Base-by-base conservation (phyloP, 2,797 vertebrate genomes). In the Esox lucius region DNA sequence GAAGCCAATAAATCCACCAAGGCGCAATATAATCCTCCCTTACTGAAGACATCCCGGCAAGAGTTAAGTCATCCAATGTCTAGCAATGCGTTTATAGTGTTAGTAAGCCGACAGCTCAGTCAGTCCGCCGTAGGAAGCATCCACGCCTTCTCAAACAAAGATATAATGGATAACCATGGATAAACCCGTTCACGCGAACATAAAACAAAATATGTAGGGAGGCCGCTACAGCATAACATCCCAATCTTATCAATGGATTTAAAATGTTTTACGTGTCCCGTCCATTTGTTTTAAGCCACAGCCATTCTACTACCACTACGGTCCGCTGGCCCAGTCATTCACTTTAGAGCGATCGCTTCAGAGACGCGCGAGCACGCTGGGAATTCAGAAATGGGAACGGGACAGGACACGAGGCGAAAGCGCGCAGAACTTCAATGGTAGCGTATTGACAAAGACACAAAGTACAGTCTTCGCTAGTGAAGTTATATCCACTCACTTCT, bases 1-100 rank as follows among this genome's bases (percentile, higher is more conserved):
- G 96, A 65, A 98, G 94, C 96, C 96, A 97, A 77, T 94, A 94
- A 75, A 94, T 96, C 96, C 96, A 97, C 96, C 96, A 97, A 28
- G 96, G 96, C 77, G 95, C 93, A 72, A 95, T 90, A 82, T 96
- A 96, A 77, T 95, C 94, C 86, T 94, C 92, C 53, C 93, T 90
- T 75, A 91, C 88, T 28, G 91, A 88, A 87, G 93, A 93, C 94
- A 95, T 95, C 84, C 78, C 88, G 84, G 83, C 74, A 78, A 84
- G 48, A 39, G 71, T 62, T 28, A 31, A 39, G 12, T 68, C 13
- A 24, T 12, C 33, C 8, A n/a, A 39, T 16, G 39, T 13, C 12
- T 6, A 42, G 53, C n/a, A 66, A 16, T 19, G 5, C 31, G 31
- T 19, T 33, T 66, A 35, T 66, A 31, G 70, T n/a, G 79, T 33